Evolutionary conservation across 2,888 invertebrate genomes (phyloP).

Genomic region (Nebria brevicollis): DNA sequence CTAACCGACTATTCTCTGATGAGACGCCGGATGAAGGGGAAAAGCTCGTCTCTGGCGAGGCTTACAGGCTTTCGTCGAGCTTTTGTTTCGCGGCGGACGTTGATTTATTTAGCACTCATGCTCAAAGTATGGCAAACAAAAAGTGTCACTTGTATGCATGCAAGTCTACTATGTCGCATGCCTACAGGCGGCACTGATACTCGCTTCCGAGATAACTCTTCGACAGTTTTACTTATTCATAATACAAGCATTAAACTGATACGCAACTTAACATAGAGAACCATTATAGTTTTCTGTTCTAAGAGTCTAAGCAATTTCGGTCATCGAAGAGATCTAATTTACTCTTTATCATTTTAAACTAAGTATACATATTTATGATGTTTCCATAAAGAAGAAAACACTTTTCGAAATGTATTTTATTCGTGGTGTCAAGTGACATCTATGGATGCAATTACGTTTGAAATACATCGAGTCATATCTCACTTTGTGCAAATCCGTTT

Average conservation of each 20-base stretch:
- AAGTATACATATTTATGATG: too few species aligned
- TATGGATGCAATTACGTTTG: not conserved
- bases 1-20: not conserved
- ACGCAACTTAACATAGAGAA: too few species aligned
- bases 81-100: constrained; percentile 40
- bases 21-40: not conserved
- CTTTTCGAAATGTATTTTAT: too few species aligned
- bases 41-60: not conserved
- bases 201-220: not conserved
- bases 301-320: too few species aligned
- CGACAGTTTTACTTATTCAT: not conserved
- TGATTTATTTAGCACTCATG: constrained; percentile 42
- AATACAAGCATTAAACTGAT: too few species aligned
- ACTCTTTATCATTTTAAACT: too few species aligned
- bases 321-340: too few species aligned
- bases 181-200: not conserved
- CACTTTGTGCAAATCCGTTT: not conserved
- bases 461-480: not conserved
- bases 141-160: constrained; percentile 23
- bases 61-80: constrained; percentile 26
- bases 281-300: too few species aligned
- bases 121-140: constrained; percentile 39
- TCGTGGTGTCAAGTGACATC: not conserved
- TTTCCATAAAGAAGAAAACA: not conserved
- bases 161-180: not conserved